Percentiles rank a stretch among this genome's conserved stretches.
Conservation (phyloP, 1,140 invertebrate species). For the Zophobas atratus region DNA sequence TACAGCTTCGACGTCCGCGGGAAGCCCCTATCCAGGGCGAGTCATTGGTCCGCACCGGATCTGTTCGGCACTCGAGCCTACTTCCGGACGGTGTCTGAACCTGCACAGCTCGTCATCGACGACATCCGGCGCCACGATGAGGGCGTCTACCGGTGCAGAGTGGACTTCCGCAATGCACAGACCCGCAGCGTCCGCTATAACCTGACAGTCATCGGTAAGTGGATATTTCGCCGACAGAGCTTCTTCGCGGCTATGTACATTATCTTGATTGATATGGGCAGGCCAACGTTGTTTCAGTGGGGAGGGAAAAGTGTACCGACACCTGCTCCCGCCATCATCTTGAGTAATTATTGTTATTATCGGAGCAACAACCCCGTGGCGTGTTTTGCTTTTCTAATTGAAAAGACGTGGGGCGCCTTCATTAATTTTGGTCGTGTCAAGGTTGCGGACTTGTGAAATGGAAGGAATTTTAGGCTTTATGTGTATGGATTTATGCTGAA, state of each 20-base stretch:
- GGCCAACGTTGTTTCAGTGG: not conserved
- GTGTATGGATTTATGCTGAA: too few species aligned
- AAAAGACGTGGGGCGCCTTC: not conserved
- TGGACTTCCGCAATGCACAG: constrained; percentile 90
- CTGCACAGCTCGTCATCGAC: constrained; percentile 82
- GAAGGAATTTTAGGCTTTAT: too few species aligned
- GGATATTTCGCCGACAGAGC: not conserved
- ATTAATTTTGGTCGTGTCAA: not conserved
- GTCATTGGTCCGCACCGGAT: constrained; percentile 83
- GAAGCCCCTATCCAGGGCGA: constrained; percentile 77
- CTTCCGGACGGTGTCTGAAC: constrained; percentile 80
- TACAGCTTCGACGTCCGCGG: constrained; percentile 85
- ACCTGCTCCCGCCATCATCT: constrained; percentile 8
- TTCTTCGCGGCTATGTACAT: constrained; percentile 2
- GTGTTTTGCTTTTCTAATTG: not conserved
- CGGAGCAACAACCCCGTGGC: not conserved
- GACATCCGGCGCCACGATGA: constrained; percentile 88
- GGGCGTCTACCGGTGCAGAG: constrained; percentile 88
- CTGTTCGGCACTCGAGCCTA: constrained; percentile 86
- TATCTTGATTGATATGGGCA: constrained; percentile 22
- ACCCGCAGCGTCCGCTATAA: constrained; percentile 90
- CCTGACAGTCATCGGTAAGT: constrained; percentile 90
- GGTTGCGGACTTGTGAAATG: too few species aligned
- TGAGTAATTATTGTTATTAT: constrained; percentile 24
- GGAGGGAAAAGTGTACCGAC: constrained; percentile 2